Base-by-base conservation (phyloP, 2,888 invertebrate genomes). In the Omphaloscelis lunosa region DNA sequence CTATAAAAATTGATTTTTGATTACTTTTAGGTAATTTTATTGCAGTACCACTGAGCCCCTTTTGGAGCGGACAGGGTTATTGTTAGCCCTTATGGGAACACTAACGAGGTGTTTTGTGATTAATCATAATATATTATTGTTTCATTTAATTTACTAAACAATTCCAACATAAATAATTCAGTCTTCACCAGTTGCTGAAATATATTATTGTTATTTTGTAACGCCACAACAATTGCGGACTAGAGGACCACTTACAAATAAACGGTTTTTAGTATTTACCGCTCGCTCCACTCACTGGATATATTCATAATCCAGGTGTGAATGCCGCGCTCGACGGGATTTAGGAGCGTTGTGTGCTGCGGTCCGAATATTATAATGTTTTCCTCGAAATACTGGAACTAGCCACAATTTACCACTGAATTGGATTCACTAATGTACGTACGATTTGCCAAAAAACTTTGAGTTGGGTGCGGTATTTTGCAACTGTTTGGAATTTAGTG, bases 291-390 rank as follows among this genome's bases (percentile, higher is more conserved):
- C 58, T 58, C 53, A 9, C 27, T 45, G 69, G 61, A 73, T 79
- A n/a, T 75, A 61, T 70, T 83, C 73, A 53, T 73, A 79, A 82
- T 62, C 72, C 84, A 83, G 79, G 82, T 83, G 79, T 73, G 72
- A 82, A 83, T 56, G 72, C 39, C 48, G 71, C 45, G 67, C 82
- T 23, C 3, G 15, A 4, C 20, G 65, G 65, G 59, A 12, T 53
- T 20, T 27, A 15, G 45, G 76, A n/a, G 29, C 58, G n/a, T 15
- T 11, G 61, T 41, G 66, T 20, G 56, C n/a, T 59, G 77, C 59
- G 53, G 41, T 45, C n/a, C 23, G 48, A 56, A 79, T 69, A 65
- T 69, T 39, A 72, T 73, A 75, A 83, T 70, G 45, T 66, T 66
- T 39, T 17, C 23, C 59, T 59, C 29, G 45, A 17, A 70, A 66